Conservation (phyloP, 2,113 vertebrate species). For the Platycercus adscitus region DNA sequence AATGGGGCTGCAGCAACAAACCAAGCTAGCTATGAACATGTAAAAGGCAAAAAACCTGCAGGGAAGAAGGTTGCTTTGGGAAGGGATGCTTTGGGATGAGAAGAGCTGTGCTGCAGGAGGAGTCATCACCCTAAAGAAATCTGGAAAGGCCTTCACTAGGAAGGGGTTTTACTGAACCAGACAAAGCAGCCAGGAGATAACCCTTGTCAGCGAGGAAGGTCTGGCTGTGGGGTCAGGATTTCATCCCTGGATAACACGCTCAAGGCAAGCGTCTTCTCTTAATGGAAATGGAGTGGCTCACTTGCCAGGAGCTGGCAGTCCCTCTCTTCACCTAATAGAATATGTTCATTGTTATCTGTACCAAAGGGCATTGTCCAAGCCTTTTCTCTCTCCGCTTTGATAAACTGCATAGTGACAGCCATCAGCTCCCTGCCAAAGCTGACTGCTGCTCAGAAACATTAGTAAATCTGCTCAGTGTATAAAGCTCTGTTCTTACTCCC, state of each 20-base stretch:
- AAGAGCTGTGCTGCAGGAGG: background rate
- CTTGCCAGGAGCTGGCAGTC: background rate
- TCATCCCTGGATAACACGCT: background rate
- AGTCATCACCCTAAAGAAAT: background rate
- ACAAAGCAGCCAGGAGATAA: background rate
- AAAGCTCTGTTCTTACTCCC: background rate
- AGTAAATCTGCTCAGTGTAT: background rate
- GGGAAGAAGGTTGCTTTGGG: background rate
- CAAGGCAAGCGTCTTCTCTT: background rate
- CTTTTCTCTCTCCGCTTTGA: background rate
- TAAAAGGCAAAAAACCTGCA: conserved; percentile 18
- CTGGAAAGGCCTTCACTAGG: background rate
- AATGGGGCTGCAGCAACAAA: conserved; percentile 21
- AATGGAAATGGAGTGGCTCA: background rate
- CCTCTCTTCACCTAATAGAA: background rate
- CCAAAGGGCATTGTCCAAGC: background rate
- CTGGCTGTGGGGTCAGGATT: background rate
- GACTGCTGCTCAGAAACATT: background rate
- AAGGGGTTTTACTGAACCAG: background rate
- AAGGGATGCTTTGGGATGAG: conserved; percentile 30
- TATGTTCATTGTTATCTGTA: background rate
- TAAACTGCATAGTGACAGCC: background rate
- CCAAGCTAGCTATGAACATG: background rate
- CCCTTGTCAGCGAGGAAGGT: background rate
- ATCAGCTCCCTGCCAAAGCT: conserved; percentile 23